These are phyloP conservation scores for Diplolepis rosae DNA, from an alignment of 2,888 invertebrate species.

Conservation along the genomic window DNA sequence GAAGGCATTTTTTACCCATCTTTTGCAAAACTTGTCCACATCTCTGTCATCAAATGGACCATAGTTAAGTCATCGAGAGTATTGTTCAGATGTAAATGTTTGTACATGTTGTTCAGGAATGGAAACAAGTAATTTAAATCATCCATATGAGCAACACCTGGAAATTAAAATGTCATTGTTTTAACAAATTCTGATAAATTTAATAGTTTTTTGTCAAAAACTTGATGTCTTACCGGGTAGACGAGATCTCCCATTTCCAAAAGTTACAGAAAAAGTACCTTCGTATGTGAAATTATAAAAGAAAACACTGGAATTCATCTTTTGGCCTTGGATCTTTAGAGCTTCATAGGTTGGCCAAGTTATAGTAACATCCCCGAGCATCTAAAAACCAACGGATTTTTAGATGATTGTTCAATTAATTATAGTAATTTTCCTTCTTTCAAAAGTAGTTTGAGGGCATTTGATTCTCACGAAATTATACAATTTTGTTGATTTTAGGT, in stretches of 20 bases:
- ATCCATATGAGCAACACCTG: conserved; percentile 61
- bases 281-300: conserved; percentile 61
- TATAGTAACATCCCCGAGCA: conserved; percentile 50
- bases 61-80: conserved; percentile 57
- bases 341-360: conserved; percentile 51
- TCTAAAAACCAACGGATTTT: no score
- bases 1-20: conserved; percentile 57
- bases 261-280: conserved; percentile 58
- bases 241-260: conserved; percentile 5
- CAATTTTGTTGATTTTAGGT: no score
- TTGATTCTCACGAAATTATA: no score
- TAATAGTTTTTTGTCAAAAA: conserved; percentile 15
- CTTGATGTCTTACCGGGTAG: conserved; percentile 49
- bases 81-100: conserved; percentile 47
- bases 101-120: conserved; percentile 44
- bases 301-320: conserved; percentile 58
- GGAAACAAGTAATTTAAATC: conserved; percentile 65
- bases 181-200: conserved; percentile 10
- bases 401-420: no score
- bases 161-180: conserved; percentile 6
- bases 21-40: conserved; percentile 61
- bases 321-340: conserved; percentile 43
- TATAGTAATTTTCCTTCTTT: no score
- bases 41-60: conserved; percentile 63
- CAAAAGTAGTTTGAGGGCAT: no score